Conservation (phyloP, 2,888 invertebrate species). For the Nasonovia ribisnigri region DNA sequence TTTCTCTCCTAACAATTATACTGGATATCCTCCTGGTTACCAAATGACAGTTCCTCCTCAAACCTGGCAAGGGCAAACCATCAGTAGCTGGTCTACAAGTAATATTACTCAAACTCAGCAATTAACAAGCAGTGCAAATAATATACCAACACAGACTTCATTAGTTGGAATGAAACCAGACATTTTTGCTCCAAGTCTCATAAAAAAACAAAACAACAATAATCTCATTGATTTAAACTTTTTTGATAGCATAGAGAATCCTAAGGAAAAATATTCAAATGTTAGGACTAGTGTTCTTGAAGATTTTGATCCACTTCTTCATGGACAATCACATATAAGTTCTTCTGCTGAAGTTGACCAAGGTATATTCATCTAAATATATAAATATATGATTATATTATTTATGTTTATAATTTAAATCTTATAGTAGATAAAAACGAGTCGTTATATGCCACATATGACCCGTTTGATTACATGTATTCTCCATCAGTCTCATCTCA, state of each 20-base stretch:
- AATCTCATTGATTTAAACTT: conserved; percentile 76
- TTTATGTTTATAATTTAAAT: conserved; percentile 23
- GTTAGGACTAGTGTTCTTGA: conserved; percentile 82
- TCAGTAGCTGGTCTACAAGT: conserved; percentile 32
- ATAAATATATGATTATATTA: neutral
- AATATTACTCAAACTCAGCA: conserved; percentile 42
- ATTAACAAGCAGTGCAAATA: conserved; percentile 8
- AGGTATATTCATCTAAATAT: conserved; percentile 33
- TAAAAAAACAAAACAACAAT: conserved; percentile 72
- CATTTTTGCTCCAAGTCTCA: conserved; percentile 70
- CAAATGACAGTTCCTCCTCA: conserved; percentile 59
- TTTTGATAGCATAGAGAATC: conserved; percentile 49
- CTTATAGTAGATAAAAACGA: conserved; percentile 44
- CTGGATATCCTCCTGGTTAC: conserved; percentile 48
- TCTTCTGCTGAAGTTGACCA: conserved; percentile 14
- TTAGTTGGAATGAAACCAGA: conserved; percentile 6
- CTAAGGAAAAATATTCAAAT: conserved; percentile 68
- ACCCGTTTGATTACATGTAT: conserved; percentile 84
- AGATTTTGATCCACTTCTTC: conserved; percentile 88
- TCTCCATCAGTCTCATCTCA: conserved; percentile 76
- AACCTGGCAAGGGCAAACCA: conserved; percentile 25
- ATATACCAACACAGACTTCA: conserved; percentile 5
- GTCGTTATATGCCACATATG: conserved; percentile 80
- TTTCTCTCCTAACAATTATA: conserved; percentile 31
- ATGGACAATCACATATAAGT: conserved; percentile 66